Evolutionary conservation across 2,113 vertebrate genomes (phyloP), one percentile per base, ranked within the genome.

Genomic region (Crotalus tigris): DNA sequence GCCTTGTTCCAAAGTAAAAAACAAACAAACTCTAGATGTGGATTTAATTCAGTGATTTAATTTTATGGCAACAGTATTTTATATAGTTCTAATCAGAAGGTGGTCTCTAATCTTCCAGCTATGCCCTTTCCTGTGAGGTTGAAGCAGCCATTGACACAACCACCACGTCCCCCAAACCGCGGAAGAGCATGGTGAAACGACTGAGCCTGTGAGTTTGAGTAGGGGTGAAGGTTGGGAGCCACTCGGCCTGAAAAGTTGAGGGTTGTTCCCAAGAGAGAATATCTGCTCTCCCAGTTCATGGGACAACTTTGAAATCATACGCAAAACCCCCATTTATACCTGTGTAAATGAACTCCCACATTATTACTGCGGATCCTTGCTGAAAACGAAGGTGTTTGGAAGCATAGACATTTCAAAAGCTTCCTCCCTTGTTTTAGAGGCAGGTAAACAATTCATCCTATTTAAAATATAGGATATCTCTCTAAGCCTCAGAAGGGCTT

Each of bases 101-200:
- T 11, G 75, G 1, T 85, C 24, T 96, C 93, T 97, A n/a, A 54
- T 94, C 89, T 93, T 96, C 89, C 97, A 99, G 99, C 95, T 99
- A 98, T 23, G 96, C 95, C 86, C 96, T 99, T 92, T 99, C 99
- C 0, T 98, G 98, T 91, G 98, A 99, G 96, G 96, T 98, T 0
- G 99, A 99, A 97, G 97, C 98, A 2, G 94, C 98, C 0, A 97
- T 98, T 0, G 98, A 99, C 23, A 94, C 97, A 93, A 98, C 97
- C 21, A 96, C 98, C 39, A 98, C 98, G 0, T 99, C 97, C 0
- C 98, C 98, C 0, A 99, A 99, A 94, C 97, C 98, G 23, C 97
- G 98, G 93, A 99, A 99, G 88, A 99, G 99, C 96, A 98, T 99
- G 98, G 99, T 99, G 97, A 99, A 99, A 97, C 98, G 99, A 55